Conservation (phyloP, 2,113 vertebrate species). For the Bambusicola thoracicus region DNA sequence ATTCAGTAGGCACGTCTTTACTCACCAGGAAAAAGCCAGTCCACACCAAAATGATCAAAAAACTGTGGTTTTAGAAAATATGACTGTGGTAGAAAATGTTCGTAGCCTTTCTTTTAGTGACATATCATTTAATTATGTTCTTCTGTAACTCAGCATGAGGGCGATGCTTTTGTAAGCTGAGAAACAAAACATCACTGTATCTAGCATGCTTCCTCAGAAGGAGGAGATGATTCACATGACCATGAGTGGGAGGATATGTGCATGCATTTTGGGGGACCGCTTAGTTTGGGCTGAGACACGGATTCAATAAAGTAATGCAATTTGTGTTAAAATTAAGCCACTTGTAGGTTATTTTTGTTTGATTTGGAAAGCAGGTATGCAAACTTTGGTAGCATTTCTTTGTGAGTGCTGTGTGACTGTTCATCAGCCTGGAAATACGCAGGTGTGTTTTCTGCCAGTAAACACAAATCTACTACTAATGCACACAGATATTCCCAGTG, state of each 20-base stretch:
- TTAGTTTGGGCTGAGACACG: not conserved
- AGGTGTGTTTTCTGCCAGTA: not conserved
- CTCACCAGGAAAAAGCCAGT: slow-evolving; percentile 27
- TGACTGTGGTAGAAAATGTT: slow-evolving; percentile 17
- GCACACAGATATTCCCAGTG: not conserved
- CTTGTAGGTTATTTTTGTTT: not conserved
- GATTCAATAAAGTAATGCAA: not conserved
- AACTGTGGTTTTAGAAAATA: not conserved
- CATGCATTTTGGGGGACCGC: not conserved
- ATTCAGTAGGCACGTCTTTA: slow-evolving; percentile 32
- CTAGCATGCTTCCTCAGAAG: not conserved
- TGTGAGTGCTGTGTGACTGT: not conserved
- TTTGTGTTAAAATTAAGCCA: not conserved
- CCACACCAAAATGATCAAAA: slow-evolving; percentile 13
- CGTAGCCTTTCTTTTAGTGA: not conserved
- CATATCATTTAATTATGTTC: slow-evolving; percentile 24
- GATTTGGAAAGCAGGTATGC: slow-evolving; percentile 1
- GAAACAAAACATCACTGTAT: not conserved
- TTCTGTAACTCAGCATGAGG: slow-evolving; percentile 26
- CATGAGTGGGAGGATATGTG: not conserved
- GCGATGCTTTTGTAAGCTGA: not conserved
- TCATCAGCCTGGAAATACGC: slow-evolving; percentile 23
- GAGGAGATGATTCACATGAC: not conserved
- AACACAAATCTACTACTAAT: not conserved
- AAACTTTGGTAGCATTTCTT: slow-evolving; percentile 10